Evolutionary conservation across 2,797 vertebrate species (phyloP).

Genomic region (Avahi laniger): DNA sequence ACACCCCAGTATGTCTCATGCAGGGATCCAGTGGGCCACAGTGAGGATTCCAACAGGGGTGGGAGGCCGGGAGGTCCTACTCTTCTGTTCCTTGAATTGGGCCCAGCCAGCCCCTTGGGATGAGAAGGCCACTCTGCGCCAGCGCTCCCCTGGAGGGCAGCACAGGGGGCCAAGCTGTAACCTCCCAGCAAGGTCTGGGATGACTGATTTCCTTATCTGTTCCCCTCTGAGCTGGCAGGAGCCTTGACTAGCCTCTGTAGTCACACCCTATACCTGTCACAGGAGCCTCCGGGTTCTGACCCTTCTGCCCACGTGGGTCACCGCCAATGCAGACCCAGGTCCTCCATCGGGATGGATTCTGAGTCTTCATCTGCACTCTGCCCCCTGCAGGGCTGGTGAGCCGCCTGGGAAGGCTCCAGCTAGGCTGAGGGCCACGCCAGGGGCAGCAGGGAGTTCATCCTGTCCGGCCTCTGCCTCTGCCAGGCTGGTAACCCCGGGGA

Average conservation of each 20-base stretch:
- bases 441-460: neutral
- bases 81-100: neutral
- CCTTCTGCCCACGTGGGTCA: neutral
- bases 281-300: neutral
- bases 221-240: neutral
- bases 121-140: neutral
- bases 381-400: neutral
- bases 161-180: accelerated
- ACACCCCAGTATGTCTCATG: neutral
- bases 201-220: neutral
- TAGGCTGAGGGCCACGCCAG: neutral
- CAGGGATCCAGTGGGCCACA: neutral
- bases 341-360: neutral
- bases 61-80: too few species aligned
- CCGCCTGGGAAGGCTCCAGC: neutral
- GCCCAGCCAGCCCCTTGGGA: neutral
- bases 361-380: neutral
- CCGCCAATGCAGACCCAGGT: neutral
- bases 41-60: neutral
- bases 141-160: neutral
- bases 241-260: neutral
- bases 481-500: neutral
- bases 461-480: neutral
- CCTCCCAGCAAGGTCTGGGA: neutral
- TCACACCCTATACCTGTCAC: neutral